Conservation (phyloP, 2,888 invertebrate genomes). For the Mythimna ferrago region DNA sequence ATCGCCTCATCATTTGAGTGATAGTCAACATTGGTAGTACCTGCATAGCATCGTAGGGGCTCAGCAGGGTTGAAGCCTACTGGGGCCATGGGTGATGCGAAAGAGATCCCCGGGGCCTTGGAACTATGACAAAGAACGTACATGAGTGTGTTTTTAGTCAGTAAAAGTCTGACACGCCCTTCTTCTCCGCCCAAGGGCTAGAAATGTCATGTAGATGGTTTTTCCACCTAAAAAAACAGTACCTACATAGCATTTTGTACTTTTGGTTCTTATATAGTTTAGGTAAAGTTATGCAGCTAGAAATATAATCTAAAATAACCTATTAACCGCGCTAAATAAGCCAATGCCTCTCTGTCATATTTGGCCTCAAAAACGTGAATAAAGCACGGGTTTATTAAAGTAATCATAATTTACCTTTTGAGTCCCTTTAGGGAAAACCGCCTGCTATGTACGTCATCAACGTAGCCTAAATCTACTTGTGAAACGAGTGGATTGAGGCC, state of each 20-base stretch:
- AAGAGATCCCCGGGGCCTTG: too few species aligned
- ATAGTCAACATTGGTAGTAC: constrained; percentile 13
- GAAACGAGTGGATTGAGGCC: constrained; percentile 41
- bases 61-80: too few species aligned
- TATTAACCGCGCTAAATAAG: background rate
- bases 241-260: background rate
- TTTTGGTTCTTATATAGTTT: background rate
- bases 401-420: constrained; percentile 53
- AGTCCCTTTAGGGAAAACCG: constrained; percentile 43
- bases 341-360: background rate
- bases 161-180: too few species aligned
- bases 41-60: background rate
- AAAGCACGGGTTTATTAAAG: constrained; percentile 38
- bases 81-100: too few species aligned
- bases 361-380: constrained; percentile 22
- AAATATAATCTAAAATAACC: background rate
- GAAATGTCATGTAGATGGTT: too few species aligned
- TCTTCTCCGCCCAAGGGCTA: too few species aligned
- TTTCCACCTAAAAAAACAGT: too few species aligned
- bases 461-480: constrained; percentile 32
- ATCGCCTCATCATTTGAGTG: constrained; percentile 29
- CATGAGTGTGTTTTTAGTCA: too few species aligned
- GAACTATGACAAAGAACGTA: too few species aligned
- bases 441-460: constrained; percentile 36
- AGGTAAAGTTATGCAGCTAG: background rate